Base-by-base conservation (phyloP, 2,797 vertebrate species). In the Lindbergichthys nudifrons region DNA sequence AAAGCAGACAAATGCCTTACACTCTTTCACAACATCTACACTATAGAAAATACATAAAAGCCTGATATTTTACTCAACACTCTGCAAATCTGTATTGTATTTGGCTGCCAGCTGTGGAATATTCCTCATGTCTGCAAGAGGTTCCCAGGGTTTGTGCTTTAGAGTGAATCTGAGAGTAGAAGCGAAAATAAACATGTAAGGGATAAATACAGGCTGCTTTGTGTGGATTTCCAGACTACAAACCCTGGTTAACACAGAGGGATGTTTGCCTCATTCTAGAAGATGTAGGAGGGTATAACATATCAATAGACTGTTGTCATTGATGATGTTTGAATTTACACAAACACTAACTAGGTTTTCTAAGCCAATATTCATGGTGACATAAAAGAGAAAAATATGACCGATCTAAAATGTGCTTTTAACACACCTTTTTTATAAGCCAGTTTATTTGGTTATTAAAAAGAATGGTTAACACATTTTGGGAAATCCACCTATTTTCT, bases 1-100 rank as follows among this genome's bases (percentile, higher is more conserved):
- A 64, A 72, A 50, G 39, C 65, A 79, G 21, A 73, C 64, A 39
- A 23, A 42, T 30, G 15, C 11, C 41, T 57, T 47, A 47, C n/a
- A 63, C 62, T n/a, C 59, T 15, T 61, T 63, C 36, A 41, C 19
- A 45, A 56, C 57, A 54, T 73, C 14, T 30, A 36, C 41, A 63
- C 36, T 18, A 51, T 26, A 47, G 48, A 57, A 39, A 15, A 74
- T 51, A 57, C 50, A 65, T 14, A 36, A 78, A 21, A 53, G 5
- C 1, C 0, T 47, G 19, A 65, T 62, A 36, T 68, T 51, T 65
- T 4, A 48, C 50, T 41, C 21, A 21, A 16, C 30, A 15, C 8
- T 15, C 41, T 56, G 19, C 14, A 1, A 11, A 52, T 50, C 36
- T 36, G 9, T 5, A n/a, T 71, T 46, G 54, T 62, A 3, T 65